These are phyloP conservation scores for Agrochola circellaris DNA, from an alignment of 2,888 invertebrate genomes.

Conservation along the genomic window DNA sequence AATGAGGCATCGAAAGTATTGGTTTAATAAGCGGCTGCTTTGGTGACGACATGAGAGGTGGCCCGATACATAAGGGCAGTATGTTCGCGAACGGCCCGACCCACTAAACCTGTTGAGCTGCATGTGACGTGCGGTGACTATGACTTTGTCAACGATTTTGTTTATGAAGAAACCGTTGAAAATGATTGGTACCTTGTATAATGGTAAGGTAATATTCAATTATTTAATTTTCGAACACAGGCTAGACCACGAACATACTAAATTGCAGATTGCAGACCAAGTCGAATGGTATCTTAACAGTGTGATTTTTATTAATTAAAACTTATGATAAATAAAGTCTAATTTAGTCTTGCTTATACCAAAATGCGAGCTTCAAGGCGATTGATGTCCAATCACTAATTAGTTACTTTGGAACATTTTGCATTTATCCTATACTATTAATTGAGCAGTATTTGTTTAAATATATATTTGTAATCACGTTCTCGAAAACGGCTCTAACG, in stretches of 20 bases:
- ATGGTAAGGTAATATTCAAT: not conserved
- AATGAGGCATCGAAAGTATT: slow-evolving; percentile 67
- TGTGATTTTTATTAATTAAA: too few species aligned
- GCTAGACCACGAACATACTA: too few species aligned
- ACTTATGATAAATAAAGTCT: not conserved
- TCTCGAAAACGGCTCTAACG: too few species aligned
- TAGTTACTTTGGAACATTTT: not conserved
- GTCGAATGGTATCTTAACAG: not conserved
- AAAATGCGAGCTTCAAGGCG: not conserved
- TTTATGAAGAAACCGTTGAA: not conserved
- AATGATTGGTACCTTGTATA: not conserved
- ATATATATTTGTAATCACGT: too few species aligned
- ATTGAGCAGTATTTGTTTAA: too few species aligned
- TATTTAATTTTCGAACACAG: not conserved
- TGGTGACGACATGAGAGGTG: slow-evolving; percentile 61
- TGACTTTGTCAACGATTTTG: slow-evolving; percentile 58
- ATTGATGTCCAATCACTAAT: not conserved
- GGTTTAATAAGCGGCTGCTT: slow-evolving; percentile 60
- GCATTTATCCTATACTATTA: too few species aligned
- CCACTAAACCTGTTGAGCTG: slow-evolving; percentile 82
- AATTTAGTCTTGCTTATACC: not conserved
- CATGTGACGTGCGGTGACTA: slow-evolving; percentile 74
- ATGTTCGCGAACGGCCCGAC: slow-evolving; percentile 76
- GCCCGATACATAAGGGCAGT: slow-evolving; percentile 79
- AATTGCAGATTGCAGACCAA: not conserved